Evolutionary conservation across 2,888 invertebrate genomes (phyloP).

Genomic region (Anaspis maculata): DNA sequence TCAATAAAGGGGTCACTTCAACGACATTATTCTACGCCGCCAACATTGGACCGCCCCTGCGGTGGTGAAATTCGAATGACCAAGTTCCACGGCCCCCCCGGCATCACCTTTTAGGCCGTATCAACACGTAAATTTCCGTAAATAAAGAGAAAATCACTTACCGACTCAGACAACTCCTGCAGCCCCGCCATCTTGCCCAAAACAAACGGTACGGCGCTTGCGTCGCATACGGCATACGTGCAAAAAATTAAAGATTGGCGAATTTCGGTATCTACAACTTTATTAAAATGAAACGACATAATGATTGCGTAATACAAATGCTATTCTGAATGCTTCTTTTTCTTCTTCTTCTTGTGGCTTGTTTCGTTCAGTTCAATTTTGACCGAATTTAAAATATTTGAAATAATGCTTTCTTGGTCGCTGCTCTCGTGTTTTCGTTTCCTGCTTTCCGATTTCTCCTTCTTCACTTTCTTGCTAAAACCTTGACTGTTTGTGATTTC

Average conservation of each 20-base stretch:
- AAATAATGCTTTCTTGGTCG: not conserved
- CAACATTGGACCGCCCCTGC: conserved; percentile 3
- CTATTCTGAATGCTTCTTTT: not conserved
- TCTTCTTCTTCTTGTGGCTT: conserved; percentile 5
- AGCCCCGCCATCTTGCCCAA: conserved; percentile 35
- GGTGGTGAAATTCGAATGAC: not conserved
- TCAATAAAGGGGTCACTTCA: no score
- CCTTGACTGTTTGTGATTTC: no score
- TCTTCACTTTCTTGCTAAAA: not conserved
- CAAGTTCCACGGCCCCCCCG: not conserved
- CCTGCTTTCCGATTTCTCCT: not conserved
- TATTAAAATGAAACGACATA: conserved; percentile 1
- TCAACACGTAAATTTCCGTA: conserved; percentile 2
- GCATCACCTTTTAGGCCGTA: not conserved
- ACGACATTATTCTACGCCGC: no score
- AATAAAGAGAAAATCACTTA: conserved; percentile 21
- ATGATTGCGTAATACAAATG: no score
- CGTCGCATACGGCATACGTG: conserved; percentile 5
- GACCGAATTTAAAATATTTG: conserved; percentile 5
- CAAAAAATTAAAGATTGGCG: conserved; percentile 4
- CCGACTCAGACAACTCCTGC: conserved; percentile 34
- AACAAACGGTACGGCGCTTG: conserved; percentile 25
- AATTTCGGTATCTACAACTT: no score
- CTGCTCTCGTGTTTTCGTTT: no score
- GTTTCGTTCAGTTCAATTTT: conserved; percentile 2